Percentiles rank a stretch among this genome's conserved stretches.
These are phyloP conservation scores for Drepana falcataria DNA, from an alignment of 2,888 invertebrate species.

Conservation along the genomic window DNA sequence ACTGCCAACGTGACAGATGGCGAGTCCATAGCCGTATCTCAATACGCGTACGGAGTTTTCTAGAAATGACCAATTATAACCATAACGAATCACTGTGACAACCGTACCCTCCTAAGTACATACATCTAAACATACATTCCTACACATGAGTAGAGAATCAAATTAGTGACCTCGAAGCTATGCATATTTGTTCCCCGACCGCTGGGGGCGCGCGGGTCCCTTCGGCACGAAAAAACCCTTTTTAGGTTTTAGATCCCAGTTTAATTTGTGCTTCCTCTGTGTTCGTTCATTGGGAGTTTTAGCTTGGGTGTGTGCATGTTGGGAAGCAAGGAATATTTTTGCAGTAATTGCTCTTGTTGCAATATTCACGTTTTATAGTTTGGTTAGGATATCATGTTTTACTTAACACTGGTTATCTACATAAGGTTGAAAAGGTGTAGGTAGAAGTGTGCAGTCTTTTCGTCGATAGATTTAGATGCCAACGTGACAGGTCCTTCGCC, in stretches of 20 bases:
- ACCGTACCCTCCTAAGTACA: constrained; percentile 10
- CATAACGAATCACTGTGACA: constrained; percentile 2
- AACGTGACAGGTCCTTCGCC: no score
- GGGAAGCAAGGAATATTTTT: no score
- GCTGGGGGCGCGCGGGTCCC: constrained; percentile 21
- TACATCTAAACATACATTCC: constrained; percentile 10
- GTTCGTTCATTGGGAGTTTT: constrained; percentile 6
- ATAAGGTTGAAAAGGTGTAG: no score
- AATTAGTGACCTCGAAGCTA: constrained; percentile 45
- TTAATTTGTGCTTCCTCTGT: constrained; percentile 2
- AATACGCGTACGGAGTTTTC: no score
- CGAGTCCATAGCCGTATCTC: no score
- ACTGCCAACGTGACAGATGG: no score
- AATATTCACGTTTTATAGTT: no score
- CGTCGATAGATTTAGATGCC: no score
- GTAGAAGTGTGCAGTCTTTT: no score
- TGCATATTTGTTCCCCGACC: constrained; percentile 44
- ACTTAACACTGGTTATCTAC: no score
- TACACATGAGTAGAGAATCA: constrained; percentile 31
- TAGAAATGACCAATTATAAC: background rate
- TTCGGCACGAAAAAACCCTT: constrained; percentile 53
- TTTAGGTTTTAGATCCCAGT: constrained; percentile 49
- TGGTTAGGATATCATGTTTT: no score
- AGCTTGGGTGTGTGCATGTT: background rate
- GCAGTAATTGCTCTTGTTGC: no score